Evolutionary conservation across 2,797 vertebrate genomes (phyloP), one percentile per base, ranked within the genome.

Genomic region (Sebastes hubbsi): DNA sequence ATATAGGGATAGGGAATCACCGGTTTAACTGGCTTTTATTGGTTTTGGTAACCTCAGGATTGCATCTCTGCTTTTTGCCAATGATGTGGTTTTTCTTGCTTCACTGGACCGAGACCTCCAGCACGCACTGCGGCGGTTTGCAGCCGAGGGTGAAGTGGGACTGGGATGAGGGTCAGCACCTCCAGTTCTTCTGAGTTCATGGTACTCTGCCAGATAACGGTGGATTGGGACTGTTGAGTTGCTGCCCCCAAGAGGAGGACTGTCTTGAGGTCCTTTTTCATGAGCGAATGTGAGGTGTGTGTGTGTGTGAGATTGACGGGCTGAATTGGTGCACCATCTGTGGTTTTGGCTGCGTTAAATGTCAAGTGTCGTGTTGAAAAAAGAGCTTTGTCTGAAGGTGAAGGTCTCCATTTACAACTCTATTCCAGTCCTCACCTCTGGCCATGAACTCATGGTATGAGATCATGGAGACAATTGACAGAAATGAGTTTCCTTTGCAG

Each of bases 381-480:
- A 30, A 58, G n/a, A 55, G 27, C 14, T 64, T 69, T 32, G 27
- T 54, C 30, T 69, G 13, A 30, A 52, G 71, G 66, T 29, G 20
- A 67, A 18, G 20, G 36, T 74, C 30, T 76, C 14, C 12, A 24
- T 76, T 70, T 49, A 69, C 56, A 13, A n/a, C 5, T 34, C 20
- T 32, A 60, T 30, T 75, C 22, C 62, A 36, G 7, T 36, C 73
- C 16, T 71, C 63, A 73, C 72, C 72, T 81, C 68, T 59, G 18
- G 7, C 29, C n/a, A 36, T 38, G 54, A 69, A 66, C 38, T 79
- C 36, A 58, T 32, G 11, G 54, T 6, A 65, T 74, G 59, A 81
- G 69, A 72, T 85, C 78, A 80, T 77, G 72, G 69, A 79, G 61
- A 68, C 36, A 2, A 52, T 63, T 30, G 32, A 56, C 55, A 68